Evolutionary conservation across 2,888 invertebrate species (phyloP).

Genomic region (Dexiosoma caninum): DNA sequence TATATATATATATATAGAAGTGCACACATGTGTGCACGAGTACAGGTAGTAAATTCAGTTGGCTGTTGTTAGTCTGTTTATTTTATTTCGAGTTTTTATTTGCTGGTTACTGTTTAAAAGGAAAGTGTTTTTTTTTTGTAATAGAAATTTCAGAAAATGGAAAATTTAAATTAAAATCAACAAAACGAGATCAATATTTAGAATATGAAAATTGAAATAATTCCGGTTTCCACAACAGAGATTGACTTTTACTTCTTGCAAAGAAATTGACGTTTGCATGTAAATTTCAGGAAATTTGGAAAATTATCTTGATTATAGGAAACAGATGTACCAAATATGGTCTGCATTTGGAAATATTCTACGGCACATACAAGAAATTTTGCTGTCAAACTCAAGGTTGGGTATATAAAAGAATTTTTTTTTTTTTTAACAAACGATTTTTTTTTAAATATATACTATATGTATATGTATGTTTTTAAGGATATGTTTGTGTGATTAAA

Average conservation of each 20-base stretch:
- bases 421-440: no score
- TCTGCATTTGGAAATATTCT: neutral
- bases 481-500: no score
- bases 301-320: neutral
- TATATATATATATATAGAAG: no score
- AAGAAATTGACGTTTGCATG: neutral
- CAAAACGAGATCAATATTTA: conserved; percentile 33
- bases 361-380: no score
- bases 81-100: conserved; percentile 5
- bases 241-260: conserved; percentile 18
- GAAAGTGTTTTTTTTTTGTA: conserved; percentile 45
- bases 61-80: conserved; percentile 3
- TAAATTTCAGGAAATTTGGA: neutral
- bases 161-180: conserved; percentile 33
- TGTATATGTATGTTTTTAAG: no score
- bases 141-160: neutral
- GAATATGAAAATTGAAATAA: conserved; percentile 41
- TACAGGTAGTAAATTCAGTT: conserved; percentile 42
- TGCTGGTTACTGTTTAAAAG: neutral
- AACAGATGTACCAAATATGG: conserved; percentile 35
- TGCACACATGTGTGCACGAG: neutral
- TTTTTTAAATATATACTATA: no score
- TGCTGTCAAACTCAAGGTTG: neutral
- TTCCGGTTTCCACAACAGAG: conserved; percentile 43
- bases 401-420: no score